phyloP scores from a whole-genome alignment of 2,888 invertebrate genomes.

The Pachymerium ferrugineum region DNA sequence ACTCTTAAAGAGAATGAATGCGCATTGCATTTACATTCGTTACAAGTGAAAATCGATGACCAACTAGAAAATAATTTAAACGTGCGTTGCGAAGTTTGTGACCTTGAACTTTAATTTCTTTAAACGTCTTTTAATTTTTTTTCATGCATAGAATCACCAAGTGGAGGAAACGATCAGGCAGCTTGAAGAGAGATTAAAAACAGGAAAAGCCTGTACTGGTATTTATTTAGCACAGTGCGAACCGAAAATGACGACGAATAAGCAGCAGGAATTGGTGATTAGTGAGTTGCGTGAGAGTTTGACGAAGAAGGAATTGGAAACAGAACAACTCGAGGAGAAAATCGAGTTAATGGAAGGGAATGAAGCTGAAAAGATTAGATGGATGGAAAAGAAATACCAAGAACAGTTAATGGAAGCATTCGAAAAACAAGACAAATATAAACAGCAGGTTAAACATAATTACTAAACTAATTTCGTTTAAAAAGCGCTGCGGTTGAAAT shows the following conservation, averaged over 20 bases:
- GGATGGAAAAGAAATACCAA: background rate
- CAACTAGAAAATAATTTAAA: too few species aligned
- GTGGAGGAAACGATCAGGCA: too few species aligned
- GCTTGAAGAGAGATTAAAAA: too few species aligned
- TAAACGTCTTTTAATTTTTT: too few species aligned
- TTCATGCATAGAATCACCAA: too few species aligned
- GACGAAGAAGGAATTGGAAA: background rate
- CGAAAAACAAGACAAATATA: background rate
- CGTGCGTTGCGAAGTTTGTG: background rate
- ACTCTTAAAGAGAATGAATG: slow-evolving; percentile 28
- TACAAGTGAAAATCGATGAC: background rate
- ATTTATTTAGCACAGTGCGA: too few species aligned
- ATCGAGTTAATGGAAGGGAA: slow-evolving; percentile 1
- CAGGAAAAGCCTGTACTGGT: too few species aligned
- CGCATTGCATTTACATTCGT: background rate
- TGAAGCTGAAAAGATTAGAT: background rate
- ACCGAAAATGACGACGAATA: too few species aligned
- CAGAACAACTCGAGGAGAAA: background rate
- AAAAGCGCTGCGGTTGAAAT: too few species aligned
- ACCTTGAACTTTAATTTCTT: too few species aligned
- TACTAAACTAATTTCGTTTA: too few species aligned
- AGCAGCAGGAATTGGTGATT: background rate
- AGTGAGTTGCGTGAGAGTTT: background rate
- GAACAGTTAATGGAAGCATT: background rate
- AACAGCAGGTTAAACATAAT: background rate